These are phyloP conservation scores for Teleogryllus oceanicus DNA, from an alignment of 2,888 invertebrate genomes.

Conservation along the genomic window DNA sequence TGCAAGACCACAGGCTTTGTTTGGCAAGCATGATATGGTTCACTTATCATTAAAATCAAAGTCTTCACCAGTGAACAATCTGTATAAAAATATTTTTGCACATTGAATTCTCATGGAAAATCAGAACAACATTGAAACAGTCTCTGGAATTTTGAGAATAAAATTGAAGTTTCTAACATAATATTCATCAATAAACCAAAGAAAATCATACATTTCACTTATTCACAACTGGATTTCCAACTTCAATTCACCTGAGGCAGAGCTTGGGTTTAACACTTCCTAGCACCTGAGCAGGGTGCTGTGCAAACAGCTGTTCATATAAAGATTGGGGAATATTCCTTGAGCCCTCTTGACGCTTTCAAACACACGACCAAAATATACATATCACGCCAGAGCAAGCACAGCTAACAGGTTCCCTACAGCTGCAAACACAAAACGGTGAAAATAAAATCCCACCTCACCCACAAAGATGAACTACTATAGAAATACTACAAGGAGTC, in stretches of 20 bases:
- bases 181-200: too few relatives aligned
- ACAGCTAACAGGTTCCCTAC: background rate
- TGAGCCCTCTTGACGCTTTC: background rate
- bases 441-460: background rate
- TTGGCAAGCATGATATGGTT: background rate
- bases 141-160: constrained; percentile 18
- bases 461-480: background rate
- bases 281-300: background rate
- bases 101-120: background rate
- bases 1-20: background rate
- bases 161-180: background rate
- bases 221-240: background rate
- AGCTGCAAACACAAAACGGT: background rate
- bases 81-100: constrained; percentile 4
- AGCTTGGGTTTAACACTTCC: background rate
- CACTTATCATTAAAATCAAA: background rate
- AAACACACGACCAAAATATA: background rate
- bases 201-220: background rate
- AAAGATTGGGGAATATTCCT: background rate
- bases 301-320: constrained; percentile 1
- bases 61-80: background rate
- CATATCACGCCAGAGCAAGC: background rate
- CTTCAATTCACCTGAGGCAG: background rate
- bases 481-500: background rate
- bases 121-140: background rate